These are phyloP conservation scores for Cyphomyrus plagiostoma DNA, from an alignment of 2,113 vertebrate genomes.

Conservation along the genomic window DNA sequence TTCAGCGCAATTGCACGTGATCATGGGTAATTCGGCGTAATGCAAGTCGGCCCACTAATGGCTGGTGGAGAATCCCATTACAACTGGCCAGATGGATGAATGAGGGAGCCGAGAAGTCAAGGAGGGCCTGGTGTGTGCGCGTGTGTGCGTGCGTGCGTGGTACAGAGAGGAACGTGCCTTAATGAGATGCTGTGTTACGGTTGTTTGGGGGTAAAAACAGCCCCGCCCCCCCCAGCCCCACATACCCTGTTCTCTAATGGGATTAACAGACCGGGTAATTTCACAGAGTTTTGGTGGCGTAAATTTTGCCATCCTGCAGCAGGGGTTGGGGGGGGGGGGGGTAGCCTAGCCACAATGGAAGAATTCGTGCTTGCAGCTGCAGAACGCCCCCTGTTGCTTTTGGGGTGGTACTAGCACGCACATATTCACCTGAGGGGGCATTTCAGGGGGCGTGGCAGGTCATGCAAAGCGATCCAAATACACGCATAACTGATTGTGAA, in stretches of 20 bases:
- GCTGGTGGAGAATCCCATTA: constrained; percentile 8
- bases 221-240: neutral
- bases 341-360: neutral
- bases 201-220: neutral
- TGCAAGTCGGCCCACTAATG: neutral
- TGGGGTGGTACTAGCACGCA: neutral
- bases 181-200: neutral
- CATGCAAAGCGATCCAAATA: neutral
- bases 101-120: neutral
- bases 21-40: neutral
- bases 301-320: neutral
- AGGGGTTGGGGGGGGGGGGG: neutral
- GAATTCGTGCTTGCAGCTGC: neutral
- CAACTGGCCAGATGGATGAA: neutral
- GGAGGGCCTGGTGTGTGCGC: neutral
- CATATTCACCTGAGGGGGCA: neutral
- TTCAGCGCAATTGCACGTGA: neutral
- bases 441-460: neutral
- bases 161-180: neutral
- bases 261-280: neutral
- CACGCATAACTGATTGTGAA: neutral
- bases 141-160: neutral
- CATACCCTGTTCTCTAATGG: neutral
- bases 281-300: constrained; percentile 10
- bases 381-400: neutral